phyloP scores from a whole-genome alignment of 2,888 invertebrate genomes.

The Ophonus ardosiacus region DNA sequence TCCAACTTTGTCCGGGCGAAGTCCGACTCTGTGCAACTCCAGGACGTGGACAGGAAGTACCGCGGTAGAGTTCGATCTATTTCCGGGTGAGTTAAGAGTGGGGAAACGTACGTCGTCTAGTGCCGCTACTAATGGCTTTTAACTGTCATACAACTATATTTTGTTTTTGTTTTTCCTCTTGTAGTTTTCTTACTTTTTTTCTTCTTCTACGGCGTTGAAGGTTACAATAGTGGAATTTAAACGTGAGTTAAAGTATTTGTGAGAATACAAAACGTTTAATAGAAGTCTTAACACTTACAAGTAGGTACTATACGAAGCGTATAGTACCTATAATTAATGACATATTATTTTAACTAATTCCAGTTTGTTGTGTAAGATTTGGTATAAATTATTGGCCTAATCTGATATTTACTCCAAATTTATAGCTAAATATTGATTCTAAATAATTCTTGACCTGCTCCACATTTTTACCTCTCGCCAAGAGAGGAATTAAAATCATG shows the following conservation, averaged over 20 bases:
- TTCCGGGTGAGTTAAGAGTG: constrained; percentile 45
- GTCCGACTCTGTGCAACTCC: constrained; percentile 9
- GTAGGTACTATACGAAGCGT: too few species aligned
- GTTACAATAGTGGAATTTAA: constrained; percentile 25
- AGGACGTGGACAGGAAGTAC: constrained; percentile 35
- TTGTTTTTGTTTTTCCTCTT: constrained; percentile 26
- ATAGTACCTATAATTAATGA: too few species aligned
- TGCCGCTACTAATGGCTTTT: constrained; percentile 47
- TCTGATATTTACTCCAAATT: too few species aligned
- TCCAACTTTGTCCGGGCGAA: neutral
- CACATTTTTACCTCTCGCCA: too few species aligned
- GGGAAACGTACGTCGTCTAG: constrained; percentile 44
- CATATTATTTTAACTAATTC: too few species aligned
- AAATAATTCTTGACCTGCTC: too few species aligned
- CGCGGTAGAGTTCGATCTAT: constrained; percentile 53
- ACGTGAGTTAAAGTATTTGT: neutral
- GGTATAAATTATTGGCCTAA: too few species aligned
- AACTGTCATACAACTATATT: constrained; percentile 49
- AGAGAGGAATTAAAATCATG: too few species aligned
- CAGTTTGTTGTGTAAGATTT: too few species aligned
- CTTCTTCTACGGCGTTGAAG: constrained; percentile 10
- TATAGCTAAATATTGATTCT: too few species aligned
- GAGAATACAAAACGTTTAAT: neutral
- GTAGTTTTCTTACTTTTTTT: constrained; percentile 22
- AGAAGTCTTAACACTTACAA: neutral